A percentile compares a stretch with the other conserved stretches of the same genome.
Evolutionary conservation across 2,113 vertebrate genomes (phyloP).

Genomic region (Ochotona curzoniae): DNA sequence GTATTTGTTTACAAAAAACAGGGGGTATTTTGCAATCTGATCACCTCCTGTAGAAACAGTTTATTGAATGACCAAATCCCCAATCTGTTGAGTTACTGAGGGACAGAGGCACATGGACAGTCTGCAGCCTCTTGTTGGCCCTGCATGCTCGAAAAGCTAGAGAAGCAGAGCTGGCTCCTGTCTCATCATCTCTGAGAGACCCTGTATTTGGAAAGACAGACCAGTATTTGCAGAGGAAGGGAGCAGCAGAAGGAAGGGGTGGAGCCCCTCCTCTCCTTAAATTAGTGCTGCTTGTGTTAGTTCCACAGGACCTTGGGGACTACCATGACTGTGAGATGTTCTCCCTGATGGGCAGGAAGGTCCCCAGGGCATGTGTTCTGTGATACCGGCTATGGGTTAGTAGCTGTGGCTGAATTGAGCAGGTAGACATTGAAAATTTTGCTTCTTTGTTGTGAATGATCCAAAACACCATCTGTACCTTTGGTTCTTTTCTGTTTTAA

Average conservation of each 20-base stretch:
- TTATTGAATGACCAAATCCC: neutral
- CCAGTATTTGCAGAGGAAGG: neutral
- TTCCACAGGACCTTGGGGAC: neutral
- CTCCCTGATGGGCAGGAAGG: neutral
- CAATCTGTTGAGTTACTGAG: neutral
- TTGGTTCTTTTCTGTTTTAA: neutral
- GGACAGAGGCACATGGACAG: neutral
- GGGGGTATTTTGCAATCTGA: neutral
- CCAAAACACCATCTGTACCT: neutral
- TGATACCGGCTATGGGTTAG: neutral
- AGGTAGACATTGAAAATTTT: neutral
- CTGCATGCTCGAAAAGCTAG: neutral
- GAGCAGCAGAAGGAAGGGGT: neutral
- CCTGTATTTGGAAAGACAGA: neutral
- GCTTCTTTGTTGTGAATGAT: neutral
- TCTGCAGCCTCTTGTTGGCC: neutral
- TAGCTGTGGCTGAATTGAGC: neutral
- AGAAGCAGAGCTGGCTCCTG: neutral
- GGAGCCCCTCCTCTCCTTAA: neutral
- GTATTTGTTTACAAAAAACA: neutral
- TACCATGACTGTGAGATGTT: neutral
- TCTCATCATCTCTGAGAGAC: neutral
- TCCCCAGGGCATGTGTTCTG: neutral
- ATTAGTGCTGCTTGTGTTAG: neutral
- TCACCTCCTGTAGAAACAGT: neutral